phyloP scores from a whole-genome alignment of 2,113 vertebrate species.

The Hyperopisus bebe region DNA sequence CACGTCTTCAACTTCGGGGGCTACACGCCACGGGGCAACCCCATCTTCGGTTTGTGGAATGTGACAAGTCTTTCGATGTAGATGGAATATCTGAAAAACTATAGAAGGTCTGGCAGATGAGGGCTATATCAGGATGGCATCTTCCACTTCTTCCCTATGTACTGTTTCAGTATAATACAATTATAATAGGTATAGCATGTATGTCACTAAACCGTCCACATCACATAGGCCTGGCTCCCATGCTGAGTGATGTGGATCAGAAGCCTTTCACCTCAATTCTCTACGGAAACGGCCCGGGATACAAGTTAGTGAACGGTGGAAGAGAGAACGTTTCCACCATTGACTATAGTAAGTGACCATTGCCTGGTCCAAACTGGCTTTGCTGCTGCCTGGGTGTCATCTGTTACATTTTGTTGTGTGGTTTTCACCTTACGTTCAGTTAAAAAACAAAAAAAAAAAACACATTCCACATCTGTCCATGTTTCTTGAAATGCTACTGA shows the following conservation, averaged over 20 bases:
- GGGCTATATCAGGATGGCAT: neutral
- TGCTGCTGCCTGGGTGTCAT: neutral
- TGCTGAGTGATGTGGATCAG: constrained; percentile 83
- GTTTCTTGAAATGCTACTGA: neutral
- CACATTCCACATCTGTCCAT: neutral
- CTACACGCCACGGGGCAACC: constrained; percentile 80
- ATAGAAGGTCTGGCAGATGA: neutral
- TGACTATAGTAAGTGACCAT: constrained; percentile 67
- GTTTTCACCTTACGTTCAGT: neutral
- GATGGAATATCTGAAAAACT: neutral
- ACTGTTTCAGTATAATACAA: neutral
- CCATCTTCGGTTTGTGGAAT: constrained; percentile 77
- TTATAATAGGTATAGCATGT: neutral
- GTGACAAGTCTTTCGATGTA: neutral
- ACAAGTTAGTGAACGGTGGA: constrained; percentile 64
- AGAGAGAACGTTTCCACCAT: constrained; percentile 79
- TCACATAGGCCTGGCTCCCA: constrained; percentile 76
- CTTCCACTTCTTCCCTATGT: neutral
- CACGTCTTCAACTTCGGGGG: constrained; percentile 91
- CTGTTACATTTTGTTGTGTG: neutral
- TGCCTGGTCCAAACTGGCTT: neutral
- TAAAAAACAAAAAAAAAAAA: neutral
- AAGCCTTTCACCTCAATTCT: constrained; percentile 89
- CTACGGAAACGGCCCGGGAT: constrained; percentile 89
- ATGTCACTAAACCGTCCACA: neutral